Percentiles rank a stretch among this genome's conserved stretches.
Conservation (phyloP, 2,888 invertebrate genomes). For the Sarcophaga subvicina region DNA sequence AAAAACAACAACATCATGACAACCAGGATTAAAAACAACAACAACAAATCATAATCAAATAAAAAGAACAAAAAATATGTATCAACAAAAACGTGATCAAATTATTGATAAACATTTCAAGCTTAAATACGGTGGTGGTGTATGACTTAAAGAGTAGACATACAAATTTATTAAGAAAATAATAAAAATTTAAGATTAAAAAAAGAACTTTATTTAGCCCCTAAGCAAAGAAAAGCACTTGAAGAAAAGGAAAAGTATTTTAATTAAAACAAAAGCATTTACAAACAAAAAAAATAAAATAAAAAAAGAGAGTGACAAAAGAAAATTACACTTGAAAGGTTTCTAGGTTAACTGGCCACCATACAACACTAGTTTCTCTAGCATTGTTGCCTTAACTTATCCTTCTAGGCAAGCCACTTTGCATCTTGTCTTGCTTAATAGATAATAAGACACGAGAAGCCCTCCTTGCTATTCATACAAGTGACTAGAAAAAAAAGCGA, state of each 20-base stretch:
- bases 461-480: neutral
- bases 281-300: neutral
- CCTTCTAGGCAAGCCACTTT: neutral
- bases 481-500: neutral
- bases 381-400: neutral
- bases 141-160: no score
- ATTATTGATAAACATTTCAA: constrained; percentile 14
- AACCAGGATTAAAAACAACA: constrained; percentile 46
- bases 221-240: no score
- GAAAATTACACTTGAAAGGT: constrained; percentile 25
- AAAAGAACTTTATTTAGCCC: no score
- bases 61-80: neutral
- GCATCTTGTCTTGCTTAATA: no score
- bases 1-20: neutral
- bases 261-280: neutral
- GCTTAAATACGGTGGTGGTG: no score
- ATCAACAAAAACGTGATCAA: constrained; percentile 44
- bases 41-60: constrained; percentile 52
- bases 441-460: neutral
- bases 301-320: neutral
- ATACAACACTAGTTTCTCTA: neutral
- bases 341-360: constrained; percentile 57
- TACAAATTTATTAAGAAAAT: no score
- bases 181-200: no score
- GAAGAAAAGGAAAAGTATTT: neutral